Percentiles rank a stretch among this genome's conserved stretches.
Evolutionary conservation across 2,113 vertebrate species (phyloP).

Genomic region (Phaetusa simplex): DNA sequence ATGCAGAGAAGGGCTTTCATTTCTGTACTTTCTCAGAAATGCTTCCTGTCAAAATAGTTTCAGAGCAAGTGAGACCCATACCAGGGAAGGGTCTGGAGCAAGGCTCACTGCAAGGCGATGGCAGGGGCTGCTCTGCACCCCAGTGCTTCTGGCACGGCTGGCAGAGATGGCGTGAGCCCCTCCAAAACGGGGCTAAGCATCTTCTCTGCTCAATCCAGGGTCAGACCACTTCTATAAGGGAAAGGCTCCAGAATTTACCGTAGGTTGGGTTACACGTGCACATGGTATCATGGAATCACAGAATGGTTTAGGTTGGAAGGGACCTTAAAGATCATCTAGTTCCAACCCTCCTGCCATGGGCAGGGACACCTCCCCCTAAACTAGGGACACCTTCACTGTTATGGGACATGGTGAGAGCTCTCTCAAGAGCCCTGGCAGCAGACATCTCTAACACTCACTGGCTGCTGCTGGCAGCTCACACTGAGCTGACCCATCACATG

Average conservation of each 20-base stretch:
- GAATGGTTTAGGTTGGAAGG: no score
- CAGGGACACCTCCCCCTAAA: no score
- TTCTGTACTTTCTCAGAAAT: background rate
- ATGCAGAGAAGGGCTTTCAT: background rate
- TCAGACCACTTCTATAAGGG: background rate
- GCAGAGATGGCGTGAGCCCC: background rate
- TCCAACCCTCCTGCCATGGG: no score
- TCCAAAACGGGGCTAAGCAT: background rate
- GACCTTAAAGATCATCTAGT: no score
- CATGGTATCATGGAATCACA: no score
- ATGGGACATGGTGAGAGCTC: background rate
- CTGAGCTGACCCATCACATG: background rate
- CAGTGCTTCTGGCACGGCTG: accelerated
- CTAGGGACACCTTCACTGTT: no score
- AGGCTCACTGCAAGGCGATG: accelerated
- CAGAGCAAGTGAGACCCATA: accelerated
- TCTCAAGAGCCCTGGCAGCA: background rate
- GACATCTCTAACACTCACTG: background rate
- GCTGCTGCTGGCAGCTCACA: background rate
- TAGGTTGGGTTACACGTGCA: background rate
- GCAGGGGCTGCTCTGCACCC: background rate
- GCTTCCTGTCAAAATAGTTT: background rate
- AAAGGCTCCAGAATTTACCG: background rate
- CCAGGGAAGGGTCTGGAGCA: accelerated
- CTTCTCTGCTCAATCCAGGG: background rate